Conservation (phyloP, 2,797 vertebrate genomes). For the Synanceia verrucosa region DNA sequence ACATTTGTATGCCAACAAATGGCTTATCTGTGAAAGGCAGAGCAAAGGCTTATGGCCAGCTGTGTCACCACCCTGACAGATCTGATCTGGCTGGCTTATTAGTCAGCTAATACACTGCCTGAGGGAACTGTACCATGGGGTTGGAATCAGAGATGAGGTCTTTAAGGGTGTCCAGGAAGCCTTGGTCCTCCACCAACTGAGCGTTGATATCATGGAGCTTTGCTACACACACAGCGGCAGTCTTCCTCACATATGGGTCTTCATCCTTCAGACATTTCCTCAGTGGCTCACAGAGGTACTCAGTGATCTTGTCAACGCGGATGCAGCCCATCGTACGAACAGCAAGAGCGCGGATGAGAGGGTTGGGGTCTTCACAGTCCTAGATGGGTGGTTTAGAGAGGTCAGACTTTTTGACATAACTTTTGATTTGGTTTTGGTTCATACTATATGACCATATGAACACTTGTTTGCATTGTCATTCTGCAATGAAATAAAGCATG, state of each 20-base stretch:
- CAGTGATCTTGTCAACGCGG: conserved; percentile 96
- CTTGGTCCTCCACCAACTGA: conserved; percentile 96
- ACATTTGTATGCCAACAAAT: background rate
- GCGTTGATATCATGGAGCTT: conserved; percentile 98
- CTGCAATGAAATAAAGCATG: background rate
- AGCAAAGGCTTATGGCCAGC: background rate
- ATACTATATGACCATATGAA: background rate
- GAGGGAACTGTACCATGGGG: conserved; percentile 87
- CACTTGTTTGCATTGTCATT: background rate
- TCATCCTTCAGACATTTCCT: conserved; percentile 98
- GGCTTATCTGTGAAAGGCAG: conserved; percentile 7
- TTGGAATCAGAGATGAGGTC: conserved; percentile 98
- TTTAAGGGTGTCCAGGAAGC: conserved; percentile 96
- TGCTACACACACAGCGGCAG: conserved; percentile 94
- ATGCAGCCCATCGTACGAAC: conserved; percentile 99
- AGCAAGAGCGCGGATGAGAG: conserved; percentile 94
- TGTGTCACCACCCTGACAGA: conserved; percentile 4
- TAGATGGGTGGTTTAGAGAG: conserved; percentile 52
- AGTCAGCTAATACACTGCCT: background rate
- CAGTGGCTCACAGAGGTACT: conserved; percentile 96
- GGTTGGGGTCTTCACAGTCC: conserved; percentile 98
- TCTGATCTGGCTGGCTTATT: conserved; percentile 3
- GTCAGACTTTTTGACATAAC: background rate
- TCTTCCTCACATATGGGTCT: conserved; percentile 97
- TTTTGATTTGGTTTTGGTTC: background rate